These are phyloP conservation scores for Pedetes capensis DNA, from an alignment of 2,113 vertebrate genomes.

Conservation along the genomic window DNA sequence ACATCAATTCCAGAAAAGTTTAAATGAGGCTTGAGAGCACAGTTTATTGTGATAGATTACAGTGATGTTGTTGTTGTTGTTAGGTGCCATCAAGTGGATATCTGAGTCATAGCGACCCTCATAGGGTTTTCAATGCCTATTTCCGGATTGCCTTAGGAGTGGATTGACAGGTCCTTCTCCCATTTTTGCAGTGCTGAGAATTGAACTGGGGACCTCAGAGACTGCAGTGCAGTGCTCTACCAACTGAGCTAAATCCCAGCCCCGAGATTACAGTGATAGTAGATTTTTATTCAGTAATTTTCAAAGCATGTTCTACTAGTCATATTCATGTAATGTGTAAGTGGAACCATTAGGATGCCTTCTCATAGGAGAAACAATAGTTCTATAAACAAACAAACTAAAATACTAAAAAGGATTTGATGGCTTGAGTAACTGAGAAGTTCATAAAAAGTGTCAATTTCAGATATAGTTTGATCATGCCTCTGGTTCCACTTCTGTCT, in stretches of 20 bases:
- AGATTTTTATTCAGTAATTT: conserved; percentile 40
- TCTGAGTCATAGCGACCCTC: too few relatives aligned
- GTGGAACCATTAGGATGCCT: not conserved
- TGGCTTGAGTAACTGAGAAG: not conserved
- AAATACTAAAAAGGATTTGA: conserved; percentile 9
- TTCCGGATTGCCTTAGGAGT: too few relatives aligned
- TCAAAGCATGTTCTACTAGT: not conserved
- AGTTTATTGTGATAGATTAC: not conserved
- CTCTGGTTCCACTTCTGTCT: not conserved
- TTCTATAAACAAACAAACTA: not conserved
- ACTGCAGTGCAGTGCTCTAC: too few relatives aligned
- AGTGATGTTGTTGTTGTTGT: too few relatives aligned
- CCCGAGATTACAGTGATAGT: too few relatives aligned
- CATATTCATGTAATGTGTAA: not conserved
- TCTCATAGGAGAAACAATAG: not conserved
- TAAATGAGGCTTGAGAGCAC: not conserved
- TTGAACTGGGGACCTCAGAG: too few relatives aligned
- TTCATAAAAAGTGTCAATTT: not conserved
- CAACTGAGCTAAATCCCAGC: too few relatives aligned
- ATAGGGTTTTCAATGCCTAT: too few relatives aligned
- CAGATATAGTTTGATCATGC: not conserved
- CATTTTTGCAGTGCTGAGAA: too few relatives aligned
- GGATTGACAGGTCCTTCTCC: too few relatives aligned
- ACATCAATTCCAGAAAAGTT: not conserved
- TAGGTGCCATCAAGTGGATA: too few relatives aligned